A percentile compares a stretch with the other conserved stretches of the same genome.
phyloP scores from a whole-genome alignment of 35 echinoderm and acorn worm genomes.

The Heliocidaris erythrogramma region DNA sequence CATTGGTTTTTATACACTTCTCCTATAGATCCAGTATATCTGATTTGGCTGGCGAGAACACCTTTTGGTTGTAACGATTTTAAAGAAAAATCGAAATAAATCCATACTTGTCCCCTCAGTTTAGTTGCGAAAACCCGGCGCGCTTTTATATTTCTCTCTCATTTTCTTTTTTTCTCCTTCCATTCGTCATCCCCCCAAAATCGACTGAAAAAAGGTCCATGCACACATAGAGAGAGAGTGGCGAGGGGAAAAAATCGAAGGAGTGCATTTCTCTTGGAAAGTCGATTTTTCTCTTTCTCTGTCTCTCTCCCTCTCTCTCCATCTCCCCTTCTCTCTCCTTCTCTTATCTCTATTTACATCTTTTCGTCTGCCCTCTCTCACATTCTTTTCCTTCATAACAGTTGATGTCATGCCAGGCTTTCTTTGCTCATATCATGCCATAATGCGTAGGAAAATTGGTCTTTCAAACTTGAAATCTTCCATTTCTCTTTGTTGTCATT shows the following conservation, averaged over 20 bases:
- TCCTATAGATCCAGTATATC: slow-evolving; percentile 22
- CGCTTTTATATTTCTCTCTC: slow-evolving; percentile 42
- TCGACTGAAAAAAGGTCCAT: slow-evolving; percentile 24
- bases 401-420: too few relatives aligned
- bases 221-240: slow-evolving; percentile 14
- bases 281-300: slow-evolving; percentile 28
- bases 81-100: slow-evolving; percentile 43
- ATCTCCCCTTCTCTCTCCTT: background rate
- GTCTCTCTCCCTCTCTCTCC: background rate
- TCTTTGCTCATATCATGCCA: too few relatives aligned
- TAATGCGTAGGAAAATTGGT: too few relatives aligned
- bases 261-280: background rate
- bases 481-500: too few relatives aligned
- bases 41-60: slow-evolving; percentile 41
- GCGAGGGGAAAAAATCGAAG: slow-evolving; percentile 11
- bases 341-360: background rate
- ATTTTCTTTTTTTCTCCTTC: slow-evolving; percentile 7
- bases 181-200: slow-evolving; percentile 35
- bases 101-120: slow-evolving; percentile 44
- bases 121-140: slow-evolving; percentile 39
- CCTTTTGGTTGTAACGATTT: slow-evolving; percentile 33
- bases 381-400: background rate
- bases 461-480: too few relatives aligned
- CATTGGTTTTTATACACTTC: slow-evolving; percentile 40
- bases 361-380: background rate